Base-by-base conservation (phyloP, 1,140 invertebrate genomes). In the Amphibalanus amphitrite region DNA sequence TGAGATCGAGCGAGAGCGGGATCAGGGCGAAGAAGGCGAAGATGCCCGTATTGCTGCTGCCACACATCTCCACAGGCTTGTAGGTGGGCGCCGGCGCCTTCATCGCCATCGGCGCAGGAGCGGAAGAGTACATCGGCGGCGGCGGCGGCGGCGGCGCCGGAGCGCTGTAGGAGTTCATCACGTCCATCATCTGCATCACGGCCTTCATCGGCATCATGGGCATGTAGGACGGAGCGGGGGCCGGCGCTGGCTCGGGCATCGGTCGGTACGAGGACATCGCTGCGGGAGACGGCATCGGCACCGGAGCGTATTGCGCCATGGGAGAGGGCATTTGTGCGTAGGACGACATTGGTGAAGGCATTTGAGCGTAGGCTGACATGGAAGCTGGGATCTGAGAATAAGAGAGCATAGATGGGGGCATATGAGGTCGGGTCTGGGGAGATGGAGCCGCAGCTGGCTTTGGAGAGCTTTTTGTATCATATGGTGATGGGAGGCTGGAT, bases 21-120 rank as follows among this genome's bases (percentile, higher is more conserved):
- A 73, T 69, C 30, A 73, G 72, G 38, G 73, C 73, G 28, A 73
- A 73, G 70, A 73, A 73, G 40, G 73, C 70, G 40, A 73, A 73
- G 10, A 73, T 67, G 23, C 73, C 73, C 25, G 71, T 67, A 30
- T 73, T 59, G 25, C 73, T 71, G 23, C 71, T 72, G 30, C 69
- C 71, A 59, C 73, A 73, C 15, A 73, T 67, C 29, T 73, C 73
- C 64, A 73, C 72, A 28, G 73, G 68, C 20, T 69, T 30, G 47
- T 64, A 71, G 25, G 73, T 71, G 4, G 72, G 72, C 29, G 67
- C 69, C 10, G 47, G 47, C 1, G 47, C 47, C 47, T 59, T 59
- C 1, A 20, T 59, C 38, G 17, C 17, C 38, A 38, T 38, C 1
- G 47, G 47, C 17, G 47, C 47, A 8, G 47, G 47, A 13, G 47